Evolutionary conservation across 64 coral and sea anemone species (phyloP).

Genomic region (Pocillopora verrucosa): DNA sequence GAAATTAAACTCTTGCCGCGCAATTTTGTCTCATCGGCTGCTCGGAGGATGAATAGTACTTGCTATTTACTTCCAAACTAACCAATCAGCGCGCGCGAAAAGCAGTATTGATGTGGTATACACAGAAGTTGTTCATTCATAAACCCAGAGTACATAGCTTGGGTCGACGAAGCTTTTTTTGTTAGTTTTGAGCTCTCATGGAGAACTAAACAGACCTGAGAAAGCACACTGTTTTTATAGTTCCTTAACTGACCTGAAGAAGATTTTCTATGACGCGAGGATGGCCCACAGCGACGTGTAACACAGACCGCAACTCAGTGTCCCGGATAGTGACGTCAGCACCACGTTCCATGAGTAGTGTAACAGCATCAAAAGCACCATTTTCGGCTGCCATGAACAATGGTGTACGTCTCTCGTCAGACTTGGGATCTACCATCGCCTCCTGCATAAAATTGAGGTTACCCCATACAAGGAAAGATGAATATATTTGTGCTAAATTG

Average conservation of each 20-base stretch:
- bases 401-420: slow-evolving; percentile 17
- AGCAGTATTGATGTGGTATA: too few relatives aligned
- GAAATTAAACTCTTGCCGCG: too few relatives aligned
- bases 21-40: too few relatives aligned
- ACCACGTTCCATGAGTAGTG: slow-evolving; percentile 35
- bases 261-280: slow-evolving; percentile 20
- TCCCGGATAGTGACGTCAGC: slow-evolving; percentile 50
- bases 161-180: not conserved
- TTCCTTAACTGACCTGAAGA: slow-evolving; percentile 9
- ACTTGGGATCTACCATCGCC: slow-evolving; percentile 21
- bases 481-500: too few relatives aligned
- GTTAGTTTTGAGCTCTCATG: not conserved
- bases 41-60: too few relatives aligned
- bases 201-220: not conserved
- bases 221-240: not conserved
- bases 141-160: too few relatives aligned
- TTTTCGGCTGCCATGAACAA: not conserved
- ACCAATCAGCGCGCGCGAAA: too few relatives aligned
- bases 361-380: slow-evolving; percentile 18
- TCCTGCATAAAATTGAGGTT: not conserved
- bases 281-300: slow-evolving; percentile 30
- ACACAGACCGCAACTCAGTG: slow-evolving; percentile 32
- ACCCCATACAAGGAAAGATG: too few relatives aligned
- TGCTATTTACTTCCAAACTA: too few relatives aligned
- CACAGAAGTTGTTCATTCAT: too few relatives aligned